Evolutionary conservation across 2,888 invertebrate genomes (phyloP).

Genomic region (Emmelina monodactyla): DNA sequence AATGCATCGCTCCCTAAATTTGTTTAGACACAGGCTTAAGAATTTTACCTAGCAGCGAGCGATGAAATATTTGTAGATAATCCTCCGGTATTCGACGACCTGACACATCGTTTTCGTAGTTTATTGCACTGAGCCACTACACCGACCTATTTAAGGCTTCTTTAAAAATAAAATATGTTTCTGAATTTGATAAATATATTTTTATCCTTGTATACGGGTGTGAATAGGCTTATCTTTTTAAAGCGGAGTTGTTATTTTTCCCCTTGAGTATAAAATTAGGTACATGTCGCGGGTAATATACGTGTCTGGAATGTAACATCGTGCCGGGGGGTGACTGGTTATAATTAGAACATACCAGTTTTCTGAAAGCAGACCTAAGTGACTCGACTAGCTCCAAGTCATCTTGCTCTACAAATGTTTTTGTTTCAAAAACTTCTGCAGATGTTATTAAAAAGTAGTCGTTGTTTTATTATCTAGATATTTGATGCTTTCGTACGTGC

Average conservation of each 20-base stretch:
- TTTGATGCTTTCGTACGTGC: no score
- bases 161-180: no score
- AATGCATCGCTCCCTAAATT: slow-evolving; percentile 23
- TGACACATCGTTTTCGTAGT: neutral
- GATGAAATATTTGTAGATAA: neutral
- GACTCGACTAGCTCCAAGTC: slow-evolving; percentile 19
- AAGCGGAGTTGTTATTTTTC: no score
- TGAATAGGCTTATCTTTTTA: no score
- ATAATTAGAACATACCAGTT: slow-evolving; percentile 46
- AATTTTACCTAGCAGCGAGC: slow-evolving; percentile 20
- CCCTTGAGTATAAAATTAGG: neutral
- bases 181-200: no score
- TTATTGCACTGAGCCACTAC: no score
- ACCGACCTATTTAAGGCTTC: no score
- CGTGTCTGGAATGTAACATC: neutral
- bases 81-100: neutral
- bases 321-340: slow-evolving; percentile 22
- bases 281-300: neutral
- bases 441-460: no score
- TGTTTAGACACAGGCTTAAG: slow-evolving; percentile 27
- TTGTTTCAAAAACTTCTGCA: no score
- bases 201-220: no score
- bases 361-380: neutral
- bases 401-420: slow-evolving; percentile 5
- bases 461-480: no score